phyloP scores from a whole-genome alignment of 2,888 invertebrate genomes.

The Sepioteuthis lessoniana region DNA sequence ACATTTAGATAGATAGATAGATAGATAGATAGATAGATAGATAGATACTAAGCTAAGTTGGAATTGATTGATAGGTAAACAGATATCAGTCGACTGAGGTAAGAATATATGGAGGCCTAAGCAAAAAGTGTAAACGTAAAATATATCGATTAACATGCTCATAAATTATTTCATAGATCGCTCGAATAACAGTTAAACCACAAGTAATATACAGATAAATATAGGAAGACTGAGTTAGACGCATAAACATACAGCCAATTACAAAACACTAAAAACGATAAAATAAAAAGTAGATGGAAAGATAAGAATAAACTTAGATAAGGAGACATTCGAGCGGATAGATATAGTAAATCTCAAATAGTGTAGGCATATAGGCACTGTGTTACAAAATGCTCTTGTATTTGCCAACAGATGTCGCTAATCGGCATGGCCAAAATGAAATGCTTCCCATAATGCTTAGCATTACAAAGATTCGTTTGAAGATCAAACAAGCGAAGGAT shows the following conservation, averaged over 20 bases:
- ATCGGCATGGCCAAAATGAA: background rate
- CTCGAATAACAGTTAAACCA: too few relatives aligned
- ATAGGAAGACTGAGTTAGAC: background rate
- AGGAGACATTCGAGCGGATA: background rate
- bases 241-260: background rate
- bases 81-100: too few relatives aligned
- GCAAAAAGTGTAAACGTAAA: too few relatives aligned
- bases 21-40: background rate
- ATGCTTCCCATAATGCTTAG: conserved; percentile 1
- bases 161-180: too few relatives aligned
- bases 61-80: too few relatives aligned
- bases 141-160: too few relatives aligned
- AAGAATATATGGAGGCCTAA: too few relatives aligned
- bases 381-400: background rate
- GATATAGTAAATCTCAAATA: background rate
- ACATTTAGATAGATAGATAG: background rate
- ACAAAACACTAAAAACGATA: background rate
- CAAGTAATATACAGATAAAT: background rate
- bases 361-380: background rate
- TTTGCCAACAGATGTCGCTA: conserved; percentile 12
- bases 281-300: background rate
- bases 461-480: background rate
- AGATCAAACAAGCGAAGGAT: conserved; percentile 2
- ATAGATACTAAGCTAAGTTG: background rate
- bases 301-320: background rate